Evolutionary conservation across 1,140 invertebrate species (phyloP).

Genomic region (Camponotus pennsylvanicus): DNA sequence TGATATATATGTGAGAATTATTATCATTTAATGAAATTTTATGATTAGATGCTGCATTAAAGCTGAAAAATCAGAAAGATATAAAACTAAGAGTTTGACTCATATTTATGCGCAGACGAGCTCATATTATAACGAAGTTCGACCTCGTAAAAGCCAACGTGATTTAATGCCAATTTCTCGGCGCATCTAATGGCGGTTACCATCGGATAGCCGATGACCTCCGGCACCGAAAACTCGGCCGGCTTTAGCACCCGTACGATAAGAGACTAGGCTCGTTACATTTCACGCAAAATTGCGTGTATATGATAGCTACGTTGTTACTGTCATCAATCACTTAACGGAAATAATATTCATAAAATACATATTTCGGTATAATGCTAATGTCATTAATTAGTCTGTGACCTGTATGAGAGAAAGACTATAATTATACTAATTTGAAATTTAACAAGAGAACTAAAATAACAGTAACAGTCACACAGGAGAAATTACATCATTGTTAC

Average conservation of each 20-base stretch:
- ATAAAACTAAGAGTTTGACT: neutral
- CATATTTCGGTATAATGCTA: neutral
- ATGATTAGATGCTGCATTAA: conserved; percentile 15
- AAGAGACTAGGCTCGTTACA: conserved; percentile 25
- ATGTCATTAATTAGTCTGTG: neutral
- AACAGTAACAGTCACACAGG: neutral
- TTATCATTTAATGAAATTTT: neutral
- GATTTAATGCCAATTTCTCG: conserved; percentile 72
- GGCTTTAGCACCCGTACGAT: conserved; percentile 6
- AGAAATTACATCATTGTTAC: neutral
- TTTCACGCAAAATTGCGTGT: conserved; percentile 6
- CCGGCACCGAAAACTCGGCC: conserved; percentile 10
- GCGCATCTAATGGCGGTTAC: conserved; percentile 68
- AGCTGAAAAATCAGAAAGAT: neutral
- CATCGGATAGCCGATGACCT: conserved; percentile 75
- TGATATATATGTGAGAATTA: neutral
- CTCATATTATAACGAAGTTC: conserved; percentile 39
- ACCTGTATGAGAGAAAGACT: neutral
- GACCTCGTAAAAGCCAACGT: conserved; percentile 53
- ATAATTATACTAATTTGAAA: neutral
- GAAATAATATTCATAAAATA: neutral
- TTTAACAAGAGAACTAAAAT: neutral
- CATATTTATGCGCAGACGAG: conserved; percentile 24
- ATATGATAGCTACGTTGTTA: neutral
- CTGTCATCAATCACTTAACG: neutral